Evolutionary conservation across 2,797 vertebrate species (phyloP).

Genomic region (Spheniscus humboldti): DNA sequence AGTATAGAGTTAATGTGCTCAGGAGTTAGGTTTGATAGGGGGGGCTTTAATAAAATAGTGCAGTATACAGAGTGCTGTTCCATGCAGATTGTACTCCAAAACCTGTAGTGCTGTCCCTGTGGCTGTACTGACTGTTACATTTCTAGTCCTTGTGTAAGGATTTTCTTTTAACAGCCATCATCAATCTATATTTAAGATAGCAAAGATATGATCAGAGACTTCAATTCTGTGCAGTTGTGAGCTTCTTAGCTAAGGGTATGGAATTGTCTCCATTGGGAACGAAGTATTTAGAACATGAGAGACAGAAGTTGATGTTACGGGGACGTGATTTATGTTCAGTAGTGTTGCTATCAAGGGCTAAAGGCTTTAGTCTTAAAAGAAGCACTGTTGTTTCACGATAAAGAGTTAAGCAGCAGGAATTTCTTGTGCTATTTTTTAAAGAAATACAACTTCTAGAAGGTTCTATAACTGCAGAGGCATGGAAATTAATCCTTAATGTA

Average conservation of each 20-base stretch:
- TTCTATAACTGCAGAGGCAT: neutral
- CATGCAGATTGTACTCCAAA: neutral
- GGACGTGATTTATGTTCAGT: neutral
- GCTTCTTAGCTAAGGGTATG: neutral
- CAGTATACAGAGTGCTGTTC: neutral
- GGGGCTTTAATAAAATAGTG: neutral
- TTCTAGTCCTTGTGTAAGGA: neutral
- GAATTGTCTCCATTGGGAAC: neutral
- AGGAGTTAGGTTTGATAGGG: neutral
- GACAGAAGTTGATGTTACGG: neutral
- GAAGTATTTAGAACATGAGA: neutral
- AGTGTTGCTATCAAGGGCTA: neutral
- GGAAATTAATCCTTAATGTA: neutral
- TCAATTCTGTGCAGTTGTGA: neutral
- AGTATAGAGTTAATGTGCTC: neutral
- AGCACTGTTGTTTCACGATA: neutral
- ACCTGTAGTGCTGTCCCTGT: neutral
- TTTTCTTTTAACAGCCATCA: neutral
- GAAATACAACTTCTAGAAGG: neutral
- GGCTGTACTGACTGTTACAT: neutral
- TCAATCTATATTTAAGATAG: neutral
- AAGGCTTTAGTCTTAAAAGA: neutral
- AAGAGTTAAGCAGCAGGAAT: neutral
- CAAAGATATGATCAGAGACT: neutral
- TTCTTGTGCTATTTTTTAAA: neutral